Evolutionary conservation across 2,797 vertebrate genomes (phyloP).

Genomic region (Enteromius thamalakanensis): DNA sequence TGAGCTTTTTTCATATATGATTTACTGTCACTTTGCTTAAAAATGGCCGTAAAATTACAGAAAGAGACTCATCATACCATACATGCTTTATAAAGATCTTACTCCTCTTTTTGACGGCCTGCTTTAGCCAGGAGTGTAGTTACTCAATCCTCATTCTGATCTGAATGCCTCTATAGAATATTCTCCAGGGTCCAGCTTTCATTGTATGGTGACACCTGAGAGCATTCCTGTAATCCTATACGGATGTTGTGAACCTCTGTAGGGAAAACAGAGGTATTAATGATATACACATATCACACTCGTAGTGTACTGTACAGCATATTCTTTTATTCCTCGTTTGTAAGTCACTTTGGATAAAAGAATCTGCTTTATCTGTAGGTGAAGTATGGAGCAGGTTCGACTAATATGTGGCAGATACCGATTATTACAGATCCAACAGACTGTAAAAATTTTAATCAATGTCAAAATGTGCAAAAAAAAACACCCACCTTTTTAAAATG

Average conservation of each 20-base stretch:
- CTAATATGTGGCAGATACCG: neutral
- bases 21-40: neutral
- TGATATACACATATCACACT: neutral
- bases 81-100: neutral
- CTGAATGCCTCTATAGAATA: slow-evolving; percentile 28
- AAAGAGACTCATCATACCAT: neutral
- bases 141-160: slow-evolving; percentile 5
- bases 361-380: neutral
- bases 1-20: neutral
- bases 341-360: neutral
- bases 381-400: neutral
- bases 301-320: neutral
- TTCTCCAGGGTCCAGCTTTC: neutral
- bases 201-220: slow-evolving; percentile 21
- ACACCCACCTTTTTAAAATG: too few species aligned
- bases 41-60: neutral
- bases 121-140: slow-evolving; percentile 2
- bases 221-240: slow-evolving; percentile 4
- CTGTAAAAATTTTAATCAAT: neutral
- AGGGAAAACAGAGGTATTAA: neutral
- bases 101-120: neutral
- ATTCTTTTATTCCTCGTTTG: neutral
- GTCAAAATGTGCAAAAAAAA: neutral
- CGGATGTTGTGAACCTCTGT: neutral
- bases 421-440: neutral